Evolutionary conservation across 2,888 invertebrate genomes (phyloP).

Genomic region (Mystacides longicornis): DNA sequence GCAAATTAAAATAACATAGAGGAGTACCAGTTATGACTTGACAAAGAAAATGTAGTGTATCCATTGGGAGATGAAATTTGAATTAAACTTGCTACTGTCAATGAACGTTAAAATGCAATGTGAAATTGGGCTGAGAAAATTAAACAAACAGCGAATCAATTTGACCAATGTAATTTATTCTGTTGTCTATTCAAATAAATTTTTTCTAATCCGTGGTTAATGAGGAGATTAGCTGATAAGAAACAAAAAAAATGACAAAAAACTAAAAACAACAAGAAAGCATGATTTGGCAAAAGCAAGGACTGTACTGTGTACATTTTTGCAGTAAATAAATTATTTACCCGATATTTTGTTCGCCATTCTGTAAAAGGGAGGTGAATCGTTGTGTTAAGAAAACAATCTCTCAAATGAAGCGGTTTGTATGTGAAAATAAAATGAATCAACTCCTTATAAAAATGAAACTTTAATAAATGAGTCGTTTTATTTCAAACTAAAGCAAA

Average conservation of each 20-base stretch:
- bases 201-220: slow-evolving; percentile 10
- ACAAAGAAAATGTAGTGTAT: too few species aligned
- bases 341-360: slow-evolving; percentile 1
- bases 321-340: slow-evolving; percentile 2
- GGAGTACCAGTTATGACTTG: too few species aligned
- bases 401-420: background rate
- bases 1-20: too few species aligned
- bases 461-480: background rate
- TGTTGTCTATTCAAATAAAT: background rate
- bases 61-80: too few species aligned
- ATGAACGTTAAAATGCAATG: too few species aligned
- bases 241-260: background rate
- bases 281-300: slow-evolving; percentile 16
- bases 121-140: too few species aligned
- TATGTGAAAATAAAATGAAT: background rate
- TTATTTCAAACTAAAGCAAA: background rate
- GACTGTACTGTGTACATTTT: slow-evolving; percentile 10
- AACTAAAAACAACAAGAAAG: background rate
- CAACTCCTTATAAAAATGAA: background rate
- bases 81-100: too few species aligned
- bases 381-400: background rate
- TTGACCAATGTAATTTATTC: too few species aligned
- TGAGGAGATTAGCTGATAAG: slow-evolving; percentile 1
- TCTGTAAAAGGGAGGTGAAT: slow-evolving; percentile 2
- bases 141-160: too few species aligned